phyloP scores from a whole-genome alignment of 2,113 vertebrate species.

The Perca schrenkii region DNA sequence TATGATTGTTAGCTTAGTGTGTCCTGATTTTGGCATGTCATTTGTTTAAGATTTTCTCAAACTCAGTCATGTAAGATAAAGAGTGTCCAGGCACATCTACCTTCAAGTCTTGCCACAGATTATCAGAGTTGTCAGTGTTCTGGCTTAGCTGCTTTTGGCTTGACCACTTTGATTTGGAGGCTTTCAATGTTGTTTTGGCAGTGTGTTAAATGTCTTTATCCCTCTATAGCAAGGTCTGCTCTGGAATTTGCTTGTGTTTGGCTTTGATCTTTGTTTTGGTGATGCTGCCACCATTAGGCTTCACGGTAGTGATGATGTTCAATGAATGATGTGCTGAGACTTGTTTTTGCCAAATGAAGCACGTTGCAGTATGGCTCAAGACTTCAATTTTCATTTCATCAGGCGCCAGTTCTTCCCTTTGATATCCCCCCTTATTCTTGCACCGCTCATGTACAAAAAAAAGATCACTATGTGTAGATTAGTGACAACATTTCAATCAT shows the following conservation, averaged over 20 bases:
- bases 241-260: conserved; percentile 29
- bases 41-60: conserved; percentile 4
- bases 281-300: background rate
- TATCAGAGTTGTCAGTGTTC: background rate
- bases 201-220: background rate
- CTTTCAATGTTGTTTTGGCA: background rate
- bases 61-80: background rate
- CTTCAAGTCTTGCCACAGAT: background rate
- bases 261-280: conserved; percentile 5
- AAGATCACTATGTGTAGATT: background rate
- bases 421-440: background rate
- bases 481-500: background rate
- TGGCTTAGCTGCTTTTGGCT: background rate
- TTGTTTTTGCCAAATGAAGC: background rate
- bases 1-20: background rate
- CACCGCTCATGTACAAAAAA: background rate
- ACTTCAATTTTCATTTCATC: background rate
- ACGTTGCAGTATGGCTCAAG: background rate
- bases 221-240: background rate
- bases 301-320: background rate
- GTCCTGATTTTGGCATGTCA: background rate
- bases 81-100: background rate
- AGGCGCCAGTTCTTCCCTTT: background rate
- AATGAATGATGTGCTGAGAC: background rate
- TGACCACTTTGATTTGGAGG: background rate